Base-by-base conservation (phyloP, 2,888 invertebrate species). In the Chrysolina haemoptera region DNA sequence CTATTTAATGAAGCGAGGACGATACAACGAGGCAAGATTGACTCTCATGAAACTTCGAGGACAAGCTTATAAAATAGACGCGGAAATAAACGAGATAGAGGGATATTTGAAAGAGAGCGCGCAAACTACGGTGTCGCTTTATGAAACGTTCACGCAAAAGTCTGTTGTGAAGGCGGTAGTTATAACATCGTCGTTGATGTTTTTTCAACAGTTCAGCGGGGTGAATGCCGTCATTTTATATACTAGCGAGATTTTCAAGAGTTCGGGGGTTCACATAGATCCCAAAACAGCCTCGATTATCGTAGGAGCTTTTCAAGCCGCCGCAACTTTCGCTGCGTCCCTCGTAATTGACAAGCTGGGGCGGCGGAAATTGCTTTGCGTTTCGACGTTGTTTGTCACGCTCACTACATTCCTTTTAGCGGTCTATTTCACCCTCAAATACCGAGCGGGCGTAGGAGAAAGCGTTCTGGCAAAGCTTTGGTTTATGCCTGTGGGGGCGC, bases 141-240 rank as follows among this genome's bases (percentile, higher is more conserved):
- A 69, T 8, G 66, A 78, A 67, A 81, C 80, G 1, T 79, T 84
- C 41, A 73, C 71, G 20, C 78, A 79, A 63, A 77, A 72, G 53
- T 71, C 81, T 18, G 78, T 80, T 18, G 18, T 76, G 11, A 93
- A 92, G 84, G 94, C 93, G 0, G 87, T 95, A 3, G 73, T 92
- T 14, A 94, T 96, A 73, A 93, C 93, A 78, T 92, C 94, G 84
- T 92, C 93, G 3, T 90, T 97, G 9, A 97, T 97, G 96, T 89
- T 96, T 82, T 95, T 97, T 88, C 98, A 98, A 85, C 97, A 97
- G 86, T 89, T 96, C 71, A 93, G 94, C 75, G 96, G 96, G 50
- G 92, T 95, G 67, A 96, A 96, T 82, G 94, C 95, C 0, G 93
- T 96, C 8, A 94, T 96, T 78, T 95, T 96, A 87, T 96, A 95